Percentiles rank a stretch among this genome's conserved stretches.
Conservation (phyloP, 1,140 invertebrate species). For the Goniozus legneri region DNA sequence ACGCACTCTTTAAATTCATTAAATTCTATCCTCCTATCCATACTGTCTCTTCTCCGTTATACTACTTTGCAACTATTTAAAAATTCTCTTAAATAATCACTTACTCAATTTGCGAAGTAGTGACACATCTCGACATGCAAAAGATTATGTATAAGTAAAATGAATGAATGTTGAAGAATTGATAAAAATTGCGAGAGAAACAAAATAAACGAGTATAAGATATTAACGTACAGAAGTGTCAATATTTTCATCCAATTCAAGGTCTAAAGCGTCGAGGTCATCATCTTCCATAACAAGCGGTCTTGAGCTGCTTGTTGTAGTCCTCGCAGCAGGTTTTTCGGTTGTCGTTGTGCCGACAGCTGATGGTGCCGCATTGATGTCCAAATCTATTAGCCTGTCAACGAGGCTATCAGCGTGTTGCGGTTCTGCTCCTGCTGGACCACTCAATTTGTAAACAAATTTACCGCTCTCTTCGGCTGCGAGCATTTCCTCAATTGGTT, state of each 20-base stretch:
- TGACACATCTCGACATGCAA: no score
- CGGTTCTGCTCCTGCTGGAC: constrained; percentile 5
- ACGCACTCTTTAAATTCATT: no score
- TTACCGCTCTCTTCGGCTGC: constrained; percentile 56
- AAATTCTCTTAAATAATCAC: no score
- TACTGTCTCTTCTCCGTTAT: no score
- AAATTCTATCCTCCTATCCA: no score
- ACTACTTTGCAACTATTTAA: no score
- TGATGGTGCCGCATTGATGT: constrained; percentile 21
- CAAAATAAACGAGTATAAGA: constrained; percentile 1
- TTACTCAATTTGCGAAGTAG: no score
- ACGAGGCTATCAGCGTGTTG: constrained; percentile 15
- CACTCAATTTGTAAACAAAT: constrained; percentile 46
- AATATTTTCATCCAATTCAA: constrained; percentile 66
- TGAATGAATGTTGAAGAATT: neutral
- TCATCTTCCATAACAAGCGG: constrained; percentile 52
- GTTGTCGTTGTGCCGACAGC: constrained; percentile 6
- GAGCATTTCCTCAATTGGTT: constrained; percentile 71
- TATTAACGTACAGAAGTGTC: constrained; percentile 59
- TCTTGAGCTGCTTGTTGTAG: constrained; percentile 29
- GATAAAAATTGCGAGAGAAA: constrained; percentile 1
- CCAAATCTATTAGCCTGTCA: constrained; percentile 29
- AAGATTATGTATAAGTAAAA: constrained; percentile 3
- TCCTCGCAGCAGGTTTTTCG: constrained; percentile 15
- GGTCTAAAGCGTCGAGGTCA: constrained; percentile 59